Evolutionary conservation across 2,113 vertebrate species (phyloP).

Genomic region (Coracopsis vasa): DNA sequence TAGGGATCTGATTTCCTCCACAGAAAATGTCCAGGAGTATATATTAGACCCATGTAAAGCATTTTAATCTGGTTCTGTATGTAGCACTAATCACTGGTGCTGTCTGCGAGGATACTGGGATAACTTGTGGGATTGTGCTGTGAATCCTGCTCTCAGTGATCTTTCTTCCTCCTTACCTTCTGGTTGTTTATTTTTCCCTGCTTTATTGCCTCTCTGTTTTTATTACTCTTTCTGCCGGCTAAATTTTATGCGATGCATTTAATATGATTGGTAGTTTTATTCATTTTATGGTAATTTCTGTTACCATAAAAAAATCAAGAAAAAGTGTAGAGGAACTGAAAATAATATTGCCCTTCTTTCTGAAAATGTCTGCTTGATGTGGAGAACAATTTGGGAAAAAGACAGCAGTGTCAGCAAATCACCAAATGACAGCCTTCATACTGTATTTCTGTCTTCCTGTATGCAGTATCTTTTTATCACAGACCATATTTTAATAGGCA

Average conservation of each 20-base stretch:
- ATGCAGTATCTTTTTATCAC: neutral
- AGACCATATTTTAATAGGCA: conserved; percentile 2
- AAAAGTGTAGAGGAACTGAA: neutral
- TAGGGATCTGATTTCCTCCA: neutral
- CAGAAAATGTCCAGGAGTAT: neutral
- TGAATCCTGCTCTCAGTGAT: neutral
- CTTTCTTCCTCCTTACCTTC: neutral
- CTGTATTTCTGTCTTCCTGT: neutral
- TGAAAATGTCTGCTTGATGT: neutral
- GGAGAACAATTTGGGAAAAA: neutral
- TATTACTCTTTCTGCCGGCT: neutral
- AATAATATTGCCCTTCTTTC: neutral
- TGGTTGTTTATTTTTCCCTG: neutral
- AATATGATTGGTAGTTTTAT: neutral
- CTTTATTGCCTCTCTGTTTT: neutral
- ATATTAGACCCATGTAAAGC: neutral
- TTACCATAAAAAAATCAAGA: neutral
- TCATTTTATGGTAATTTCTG: neutral
- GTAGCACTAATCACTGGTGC: fast-evolving
- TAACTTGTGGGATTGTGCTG: neutral
- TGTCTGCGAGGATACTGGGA: neutral
- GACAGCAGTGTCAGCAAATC: neutral
- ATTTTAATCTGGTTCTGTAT: neutral
- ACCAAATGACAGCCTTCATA: neutral
- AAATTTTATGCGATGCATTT: conserved; percentile 1